A percentile compares a stretch with the other conserved stretches of the same genome.
Evolutionary conservation across 2,113 vertebrate species (phyloP).

Genomic region (Pseudolaguvia tuberculata): DNA sequence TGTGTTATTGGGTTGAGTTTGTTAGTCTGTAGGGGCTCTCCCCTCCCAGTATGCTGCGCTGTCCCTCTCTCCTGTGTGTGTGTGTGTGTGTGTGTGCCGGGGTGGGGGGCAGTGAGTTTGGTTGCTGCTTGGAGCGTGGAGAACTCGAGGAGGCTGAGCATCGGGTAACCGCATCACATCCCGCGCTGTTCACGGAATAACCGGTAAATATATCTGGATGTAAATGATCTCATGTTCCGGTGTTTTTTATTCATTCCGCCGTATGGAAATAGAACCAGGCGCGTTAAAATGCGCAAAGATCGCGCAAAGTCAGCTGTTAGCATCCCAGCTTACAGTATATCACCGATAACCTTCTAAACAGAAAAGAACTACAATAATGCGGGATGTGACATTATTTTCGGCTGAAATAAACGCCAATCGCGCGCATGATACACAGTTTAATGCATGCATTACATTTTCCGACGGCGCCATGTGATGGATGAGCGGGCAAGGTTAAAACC

Average conservation of each 20-base stretch:
- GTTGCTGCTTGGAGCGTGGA: slow-evolving; percentile 11
- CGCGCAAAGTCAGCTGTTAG: not conserved
- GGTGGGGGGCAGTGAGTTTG: not conserved
- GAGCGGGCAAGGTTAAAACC: not conserved
- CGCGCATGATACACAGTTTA: not conserved
- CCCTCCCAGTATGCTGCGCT: slow-evolving; percentile 11
- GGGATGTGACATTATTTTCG: too few species aligned
- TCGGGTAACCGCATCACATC: slow-evolving; percentile 17
- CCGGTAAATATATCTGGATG: slow-evolving; percentile 20
- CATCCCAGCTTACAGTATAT: not conserved
- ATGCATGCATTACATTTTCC: not conserved
- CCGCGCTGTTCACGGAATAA: not conserved
- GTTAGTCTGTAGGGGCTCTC: not conserved
- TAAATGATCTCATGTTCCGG: not conserved
- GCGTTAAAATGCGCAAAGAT: not conserved
- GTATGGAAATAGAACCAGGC: not conserved
- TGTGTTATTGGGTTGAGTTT: not conserved
- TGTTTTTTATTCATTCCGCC: not conserved
- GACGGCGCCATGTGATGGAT: not conserved
- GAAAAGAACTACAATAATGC: not conserved
- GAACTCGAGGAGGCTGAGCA: slow-evolving; percentile 14
- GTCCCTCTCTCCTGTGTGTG: not conserved
- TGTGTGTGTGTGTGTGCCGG: not conserved
- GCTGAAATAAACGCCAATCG: too few species aligned
- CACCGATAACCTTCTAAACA: not conserved